Evolutionary conservation across 2,797 vertebrate genomes (phyloP).

Genomic region (Pagetopsis macropterus): DNA sequence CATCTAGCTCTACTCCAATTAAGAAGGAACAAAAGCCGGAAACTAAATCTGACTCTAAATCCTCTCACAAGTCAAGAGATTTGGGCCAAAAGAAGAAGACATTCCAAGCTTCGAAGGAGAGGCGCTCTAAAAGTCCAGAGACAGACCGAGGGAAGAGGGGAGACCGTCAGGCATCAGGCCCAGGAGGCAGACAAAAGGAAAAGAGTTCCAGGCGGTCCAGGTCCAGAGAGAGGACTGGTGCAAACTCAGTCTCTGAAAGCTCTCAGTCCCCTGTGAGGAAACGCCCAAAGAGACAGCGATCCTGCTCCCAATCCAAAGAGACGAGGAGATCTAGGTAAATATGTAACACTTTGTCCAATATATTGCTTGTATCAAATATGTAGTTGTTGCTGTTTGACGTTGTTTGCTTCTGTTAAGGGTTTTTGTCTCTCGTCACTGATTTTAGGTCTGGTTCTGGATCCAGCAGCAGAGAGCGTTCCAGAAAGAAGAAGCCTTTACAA

Average conservation of each 20-base stretch:
- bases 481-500: conserved; percentile 72
- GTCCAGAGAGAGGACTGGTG: conserved; percentile 65
- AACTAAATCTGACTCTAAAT: conserved; percentile 70
- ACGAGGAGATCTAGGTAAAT: conserved; percentile 78
- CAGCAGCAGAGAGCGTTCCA: conserved; percentile 83
- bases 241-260: conserved; percentile 65
- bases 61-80: conserved; percentile 63
- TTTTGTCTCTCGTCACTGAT: conserved; percentile 25
- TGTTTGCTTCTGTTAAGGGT: not conserved
- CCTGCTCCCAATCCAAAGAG: conserved; percentile 80
- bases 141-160: conserved; percentile 71
- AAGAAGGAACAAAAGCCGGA: conserved; percentile 75
- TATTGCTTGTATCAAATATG: not conserved
- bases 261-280: conserved; percentile 74
- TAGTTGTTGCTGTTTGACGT: not conserved
- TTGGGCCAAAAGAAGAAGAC: conserved; percentile 70
- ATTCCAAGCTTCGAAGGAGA: conserved; percentile 72
- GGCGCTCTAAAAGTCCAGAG: conserved; percentile 81
- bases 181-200: conserved; percentile 64
- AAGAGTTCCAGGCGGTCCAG: conserved; percentile 62
- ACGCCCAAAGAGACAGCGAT: conserved; percentile 77
- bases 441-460: conserved; percentile 81
- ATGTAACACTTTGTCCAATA: not conserved
- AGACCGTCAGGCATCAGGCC: conserved; percentile 49
- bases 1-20: conserved; percentile 76